Conservation (phyloP, 2,113 vertebrate species). For the Pelecanoides urinatrix region DNA sequence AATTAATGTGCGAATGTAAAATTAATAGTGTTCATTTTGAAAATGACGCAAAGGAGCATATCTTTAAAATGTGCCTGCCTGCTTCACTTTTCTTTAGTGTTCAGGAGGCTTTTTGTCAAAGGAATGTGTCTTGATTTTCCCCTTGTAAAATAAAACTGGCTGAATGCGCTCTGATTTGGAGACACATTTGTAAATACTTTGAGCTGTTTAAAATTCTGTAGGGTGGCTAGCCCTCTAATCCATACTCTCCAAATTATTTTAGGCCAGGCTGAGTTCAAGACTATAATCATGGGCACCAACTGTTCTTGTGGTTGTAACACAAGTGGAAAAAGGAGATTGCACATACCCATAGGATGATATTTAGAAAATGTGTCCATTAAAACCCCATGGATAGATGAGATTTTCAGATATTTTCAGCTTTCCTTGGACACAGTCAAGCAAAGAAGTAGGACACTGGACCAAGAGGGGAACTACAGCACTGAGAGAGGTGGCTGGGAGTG, state of each 20-base stretch:
- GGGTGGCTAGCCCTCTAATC: not conserved
- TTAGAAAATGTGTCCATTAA: not conserved
- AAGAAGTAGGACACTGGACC: not conserved
- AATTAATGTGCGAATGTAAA: not conserved
- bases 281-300: not conserved
- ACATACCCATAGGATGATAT: not conserved
- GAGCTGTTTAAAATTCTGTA: not conserved
- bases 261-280: not conserved
- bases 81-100: not conserved
- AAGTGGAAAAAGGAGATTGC: not conserved
- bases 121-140: not conserved
- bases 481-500: not conserved
- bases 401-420: not conserved
- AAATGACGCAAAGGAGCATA: fast-evolving
- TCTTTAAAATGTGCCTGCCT: not conserved
- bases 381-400: not conserved
- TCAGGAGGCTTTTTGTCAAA: not conserved
- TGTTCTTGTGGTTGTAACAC: not conserved
- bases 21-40: not conserved
- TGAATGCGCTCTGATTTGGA: not conserved
- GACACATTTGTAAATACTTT: not conserved
- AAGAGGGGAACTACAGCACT: fast-evolving
- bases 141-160: not conserved
- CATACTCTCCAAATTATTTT: not conserved
- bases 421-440: not conserved